Base-by-base conservation (phyloP, 2,797 vertebrate species). In the Argyrosomus regius region DNA sequence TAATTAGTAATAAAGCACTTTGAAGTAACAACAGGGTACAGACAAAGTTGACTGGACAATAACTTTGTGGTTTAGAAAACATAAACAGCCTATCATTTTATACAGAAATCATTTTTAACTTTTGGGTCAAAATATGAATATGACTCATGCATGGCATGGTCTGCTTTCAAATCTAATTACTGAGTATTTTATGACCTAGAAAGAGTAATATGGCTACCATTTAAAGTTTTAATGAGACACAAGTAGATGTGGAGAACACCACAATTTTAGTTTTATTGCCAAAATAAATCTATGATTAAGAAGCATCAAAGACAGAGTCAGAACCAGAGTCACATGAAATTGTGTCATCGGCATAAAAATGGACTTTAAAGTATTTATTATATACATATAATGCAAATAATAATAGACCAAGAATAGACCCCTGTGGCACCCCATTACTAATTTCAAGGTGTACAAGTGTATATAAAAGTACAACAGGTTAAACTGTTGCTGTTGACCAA, bases 151-250 rank as follows among this genome's bases (percentile, higher is more conserved):
- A 61, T 45, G 3, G 35, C 35, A 14, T 1, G 6, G 11, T 41
- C 59, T 54, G 52, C 22, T 62, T 63, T 64, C 26, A 63, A 64
- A 46, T 18, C 17, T 5, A 35, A 48, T 62, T 61, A 13, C 6
- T 60, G n/a, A 24, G 14, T 17, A 43, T 43, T 41, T 53, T 39
- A 52, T 66, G 64, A 39, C n/a, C 53, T 20, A 22, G 13, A 35
- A 16, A 52, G 7, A 53, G 14, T 22, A 4, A 66, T 66, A 22
- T 18, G 4, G 16, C 13, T n/a, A 26, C 14, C 3, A 17, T 16
- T 53, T 13, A 20, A 20, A 13, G 16, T 43, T 54, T 41, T 54
- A 18, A 67, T 22, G 14, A 41, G 4, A 41, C 13, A 52, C 28
- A 3, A 17, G 7, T 22, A 22, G 28, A 66, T 35, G 31, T 52